These are phyloP conservation scores for Syrista parreyssii DNA, from an alignment of 2,888 invertebrate species.

Conservation along the genomic window DNA sequence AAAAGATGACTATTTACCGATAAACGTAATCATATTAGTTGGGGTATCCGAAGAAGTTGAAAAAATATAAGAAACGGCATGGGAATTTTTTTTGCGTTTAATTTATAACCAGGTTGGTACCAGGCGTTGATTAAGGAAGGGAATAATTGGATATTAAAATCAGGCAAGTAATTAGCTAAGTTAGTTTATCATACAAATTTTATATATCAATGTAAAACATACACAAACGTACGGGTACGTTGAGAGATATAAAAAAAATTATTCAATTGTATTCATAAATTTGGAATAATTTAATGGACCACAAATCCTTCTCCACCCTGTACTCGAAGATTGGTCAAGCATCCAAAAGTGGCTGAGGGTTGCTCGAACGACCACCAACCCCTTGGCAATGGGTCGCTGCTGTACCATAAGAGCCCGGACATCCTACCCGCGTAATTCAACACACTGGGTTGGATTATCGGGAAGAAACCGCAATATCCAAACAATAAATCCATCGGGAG, in stretches of 20 bases:
- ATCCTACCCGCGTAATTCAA: neutral
- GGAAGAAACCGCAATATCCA: slow-evolving; percentile 40
- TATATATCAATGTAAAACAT: neutral
- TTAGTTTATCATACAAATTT: neutral
- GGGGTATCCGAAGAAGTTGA: neutral
- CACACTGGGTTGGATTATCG: neutral
- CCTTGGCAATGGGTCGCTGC: neutral
- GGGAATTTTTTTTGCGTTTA: neutral
- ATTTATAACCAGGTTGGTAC: neutral
- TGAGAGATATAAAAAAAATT: neutral
- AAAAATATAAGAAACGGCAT: neutral
- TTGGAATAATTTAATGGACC: neutral
- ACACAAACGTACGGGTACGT: no score
- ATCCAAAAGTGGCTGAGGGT: neutral
- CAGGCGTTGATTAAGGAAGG: neutral
- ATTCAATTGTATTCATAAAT: neutral
- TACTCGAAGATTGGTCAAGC: neutral
- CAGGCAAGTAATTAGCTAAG: neutral
- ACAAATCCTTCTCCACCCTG: neutral
- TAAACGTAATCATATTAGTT: neutral
- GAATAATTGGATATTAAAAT: neutral
- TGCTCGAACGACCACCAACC: neutral
- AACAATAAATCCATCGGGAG: slow-evolving; percentile 60
- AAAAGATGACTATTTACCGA: neutral
- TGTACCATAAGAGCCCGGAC: neutral